Conservation (phyloP, 2,113 vertebrate genomes). For the Odontophorus gujanensis region DNA sequence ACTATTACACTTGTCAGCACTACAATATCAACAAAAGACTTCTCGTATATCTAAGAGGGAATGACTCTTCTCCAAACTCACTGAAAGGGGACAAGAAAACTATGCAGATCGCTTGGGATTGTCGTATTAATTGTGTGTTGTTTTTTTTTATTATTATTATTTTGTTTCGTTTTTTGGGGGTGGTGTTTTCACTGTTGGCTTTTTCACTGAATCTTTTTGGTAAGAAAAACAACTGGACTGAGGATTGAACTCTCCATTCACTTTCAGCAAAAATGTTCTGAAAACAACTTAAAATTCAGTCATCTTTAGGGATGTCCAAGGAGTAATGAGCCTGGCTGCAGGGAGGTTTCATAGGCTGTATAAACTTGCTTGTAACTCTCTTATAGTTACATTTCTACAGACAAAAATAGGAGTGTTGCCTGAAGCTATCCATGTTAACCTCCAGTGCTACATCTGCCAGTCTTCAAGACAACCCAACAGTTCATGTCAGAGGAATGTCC, state of each 20-base stretch:
- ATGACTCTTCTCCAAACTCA: conserved; percentile 32
- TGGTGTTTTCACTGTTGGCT: background rate
- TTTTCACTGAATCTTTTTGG: background rate
- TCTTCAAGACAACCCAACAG: background rate
- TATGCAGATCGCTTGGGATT: conserved; percentile 36
- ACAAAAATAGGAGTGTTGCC: background rate
- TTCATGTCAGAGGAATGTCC: background rate
- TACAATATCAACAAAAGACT: conserved; percentile 80
- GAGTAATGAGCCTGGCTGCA: background rate
- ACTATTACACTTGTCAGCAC: conserved; percentile 81
- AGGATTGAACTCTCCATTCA: background rate
- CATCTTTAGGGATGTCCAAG: background rate
- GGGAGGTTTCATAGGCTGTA: background rate
- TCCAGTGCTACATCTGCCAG: background rate
- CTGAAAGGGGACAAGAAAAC: conserved; percentile 33
- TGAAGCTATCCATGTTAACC: background rate
- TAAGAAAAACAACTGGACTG: background rate
- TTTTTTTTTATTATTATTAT: too few relatives aligned
- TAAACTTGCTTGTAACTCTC: background rate
- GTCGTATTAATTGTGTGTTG: conserved; percentile 29
- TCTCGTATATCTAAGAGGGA: conserved; percentile 50
- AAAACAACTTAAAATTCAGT: background rate
- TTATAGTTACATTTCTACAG: background rate
- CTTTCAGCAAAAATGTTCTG: background rate
- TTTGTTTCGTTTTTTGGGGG: background rate